Evolutionary conservation across 2,888 invertebrate genomes (phyloP), one percentile per base, ranked within the genome.

Genomic region (Epistrophella euchroma): DNA sequence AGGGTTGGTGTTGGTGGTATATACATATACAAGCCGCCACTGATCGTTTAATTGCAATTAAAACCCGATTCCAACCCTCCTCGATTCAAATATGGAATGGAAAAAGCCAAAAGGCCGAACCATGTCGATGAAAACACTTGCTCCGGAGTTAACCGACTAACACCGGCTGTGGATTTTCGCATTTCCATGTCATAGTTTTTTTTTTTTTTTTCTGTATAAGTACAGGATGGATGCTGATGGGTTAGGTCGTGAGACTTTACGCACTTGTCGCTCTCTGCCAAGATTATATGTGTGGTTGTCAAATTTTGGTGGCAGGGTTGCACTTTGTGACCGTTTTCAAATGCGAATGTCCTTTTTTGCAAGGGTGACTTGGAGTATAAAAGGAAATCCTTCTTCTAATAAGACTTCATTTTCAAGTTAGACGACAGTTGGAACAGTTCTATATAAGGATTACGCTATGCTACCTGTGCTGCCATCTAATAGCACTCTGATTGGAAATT

Each of bases 1-100:
- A 80, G 88, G 76, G 82, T 88, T 87, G 88, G 86, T 74, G 85
- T 3, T 25, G 32, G 88, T 84, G 75, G 80, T 89, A 89, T 22
- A 40, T 7, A 45, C 22, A 19, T 0, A 19, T 35, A n/a, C 87
- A 88, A 79, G 81, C 88, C 89, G 89, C 89, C 89, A 92, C 68
- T 52, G 68, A 91, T 91, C 91, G 90, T 92, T 91, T 91, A 91
- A 91, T 91, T 91, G 91, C 91, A 91, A 92, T 91, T 91, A 91
- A 91, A 91, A 91, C 90, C 90, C 91, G 71, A 82, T 91, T 91
- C 89, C 89, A 89, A 88, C 82, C 88, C 88, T 68, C 66, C 17
- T 15, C 19, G 5, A 22, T 15, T 19, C 1, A 6, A 45, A 19
- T 5, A 28, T 13, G 64, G 82, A 68, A 64, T 43, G 88, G 90